Evolutionary conservation across 2,888 invertebrate species (phyloP).

Genomic region (Epinotia demarniana): DNA sequence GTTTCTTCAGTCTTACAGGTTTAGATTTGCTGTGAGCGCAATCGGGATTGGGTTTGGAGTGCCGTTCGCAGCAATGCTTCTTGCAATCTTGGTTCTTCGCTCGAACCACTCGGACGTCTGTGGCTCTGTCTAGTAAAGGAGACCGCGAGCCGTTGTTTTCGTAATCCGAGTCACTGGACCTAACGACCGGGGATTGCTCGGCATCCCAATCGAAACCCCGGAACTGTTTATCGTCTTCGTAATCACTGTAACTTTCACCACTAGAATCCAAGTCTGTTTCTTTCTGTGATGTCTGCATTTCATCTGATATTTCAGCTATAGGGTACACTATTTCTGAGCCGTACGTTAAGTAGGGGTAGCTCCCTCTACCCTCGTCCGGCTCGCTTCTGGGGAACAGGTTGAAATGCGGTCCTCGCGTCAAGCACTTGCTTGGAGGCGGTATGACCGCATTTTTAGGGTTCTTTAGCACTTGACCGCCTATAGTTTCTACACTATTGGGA

Average conservation of each 20-base stretch:
- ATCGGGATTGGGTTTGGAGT: conserved; percentile 63
- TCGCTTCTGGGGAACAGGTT: conserved; percentile 87
- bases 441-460: conserved; percentile 86
- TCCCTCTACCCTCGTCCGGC: conserved; percentile 87
- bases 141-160: conserved; percentile 89
- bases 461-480: conserved; percentile 87
- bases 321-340: conserved; percentile 92
- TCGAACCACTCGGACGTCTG: conserved; percentile 76
- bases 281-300: conserved; percentile 88
- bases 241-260: conserved; percentile 86
- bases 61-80: conserved; percentile 73
- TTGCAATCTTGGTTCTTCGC: conserved; percentile 73
- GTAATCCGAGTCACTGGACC: conserved; percentile 87
- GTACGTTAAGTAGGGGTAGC: conserved; percentile 88
- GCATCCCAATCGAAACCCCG: conserved; percentile 81
- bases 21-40: conserved; percentile 72
- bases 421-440: conserved; percentile 88
- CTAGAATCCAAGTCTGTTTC: conserved; percentile 86
- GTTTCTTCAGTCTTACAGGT: conserved; percentile 77
- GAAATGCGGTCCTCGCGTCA: conserved; percentile 88
- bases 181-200: conserved; percentile 74
- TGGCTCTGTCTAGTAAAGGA: conserved; percentile 85
- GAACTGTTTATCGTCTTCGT: conserved; percentile 85
- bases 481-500: conserved; percentile 92
- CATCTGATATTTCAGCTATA: conserved; percentile 93